These are phyloP conservation scores for Dasysyrphus tricinctus DNA, from an alignment of 2,888 invertebrate species.

Conservation along the genomic window DNA sequence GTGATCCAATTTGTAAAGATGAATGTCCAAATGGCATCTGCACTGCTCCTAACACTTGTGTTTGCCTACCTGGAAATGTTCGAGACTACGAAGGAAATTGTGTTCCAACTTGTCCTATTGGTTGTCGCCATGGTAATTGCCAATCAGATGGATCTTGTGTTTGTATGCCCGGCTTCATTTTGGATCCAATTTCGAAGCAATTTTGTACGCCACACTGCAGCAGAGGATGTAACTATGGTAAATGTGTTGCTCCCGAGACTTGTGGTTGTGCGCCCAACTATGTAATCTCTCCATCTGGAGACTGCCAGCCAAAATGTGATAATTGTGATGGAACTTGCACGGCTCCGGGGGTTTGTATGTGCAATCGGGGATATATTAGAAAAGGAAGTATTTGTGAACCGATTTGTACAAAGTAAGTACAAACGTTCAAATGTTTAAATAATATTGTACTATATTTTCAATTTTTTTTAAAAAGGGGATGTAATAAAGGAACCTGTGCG, in stretches of 20 bases:
- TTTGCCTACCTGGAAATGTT: conserved; percentile 83
- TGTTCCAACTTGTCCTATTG: conserved; percentile 88
- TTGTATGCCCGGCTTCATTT: conserved; percentile 80
- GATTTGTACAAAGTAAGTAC: conserved; percentile 79
- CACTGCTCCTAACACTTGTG: conserved; percentile 84
- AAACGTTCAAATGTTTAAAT: too few relatives aligned
- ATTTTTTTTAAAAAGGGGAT: background rate
- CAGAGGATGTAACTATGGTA: conserved; percentile 79
- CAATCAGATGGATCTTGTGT: conserved; percentile 79
- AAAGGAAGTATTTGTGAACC: conserved; percentile 82
- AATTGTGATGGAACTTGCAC: conserved; percentile 85
- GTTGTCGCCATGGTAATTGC: conserved; percentile 86
- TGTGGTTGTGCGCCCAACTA: conserved; percentile 79
- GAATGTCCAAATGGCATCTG: conserved; percentile 85
- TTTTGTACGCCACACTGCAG: conserved; percentile 81
- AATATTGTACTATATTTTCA: too few relatives aligned
- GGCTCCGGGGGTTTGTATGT: conserved; percentile 86
- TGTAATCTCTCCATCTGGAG: conserved; percentile 77
- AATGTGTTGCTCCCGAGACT: conserved; percentile 80
- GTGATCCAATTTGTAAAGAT: conserved; percentile 83
- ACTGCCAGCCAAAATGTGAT: conserved; percentile 83
- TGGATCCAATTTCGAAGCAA: conserved; percentile 80
- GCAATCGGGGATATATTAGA: conserved; percentile 84
- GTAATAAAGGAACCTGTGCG: background rate
- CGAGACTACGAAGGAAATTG: conserved; percentile 83